Evolutionary conservation across 2,888 invertebrate species (phyloP).

Genomic region (Dasysyrphus albostriatus): DNA sequence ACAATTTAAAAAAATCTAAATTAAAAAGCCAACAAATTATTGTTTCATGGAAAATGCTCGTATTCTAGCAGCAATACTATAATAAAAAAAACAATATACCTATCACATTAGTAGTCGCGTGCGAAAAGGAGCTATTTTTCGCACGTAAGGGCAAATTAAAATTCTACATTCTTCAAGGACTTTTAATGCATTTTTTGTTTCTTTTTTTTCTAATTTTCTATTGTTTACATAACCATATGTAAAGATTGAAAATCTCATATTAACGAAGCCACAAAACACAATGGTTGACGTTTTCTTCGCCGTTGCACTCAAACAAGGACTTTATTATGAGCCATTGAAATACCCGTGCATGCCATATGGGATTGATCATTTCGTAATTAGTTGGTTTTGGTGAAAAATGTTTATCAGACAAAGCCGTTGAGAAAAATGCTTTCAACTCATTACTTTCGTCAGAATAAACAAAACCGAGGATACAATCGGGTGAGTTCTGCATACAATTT

Average conservation of each 20-base stretch:
- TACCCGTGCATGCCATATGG: constrained; percentile 1
- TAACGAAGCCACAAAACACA: constrained; percentile 40
- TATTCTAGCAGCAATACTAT: constrained; percentile 11
- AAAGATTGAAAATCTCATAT: constrained; percentile 11
- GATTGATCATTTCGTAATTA: constrained; percentile 42
- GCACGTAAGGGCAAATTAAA: constrained; percentile 51
- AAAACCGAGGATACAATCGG: neutral
- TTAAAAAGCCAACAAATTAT: constrained; percentile 47
- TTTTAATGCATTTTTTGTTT: constrained; percentile 39
- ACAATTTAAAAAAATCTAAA: constrained; percentile 5
- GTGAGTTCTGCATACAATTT: neutral
- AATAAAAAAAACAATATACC: neutral
- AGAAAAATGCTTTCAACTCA: constrained; percentile 12
- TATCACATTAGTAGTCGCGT: constrained; percentile 30
- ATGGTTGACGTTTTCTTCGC: constrained; percentile 55
- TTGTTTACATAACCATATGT: constrained; percentile 54
- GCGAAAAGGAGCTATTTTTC: constrained; percentile 34
- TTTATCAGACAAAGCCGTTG: neutral
- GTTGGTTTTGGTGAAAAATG: constrained; percentile 26
- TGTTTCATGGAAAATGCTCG: constrained; percentile 43
- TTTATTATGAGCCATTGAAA: constrained; percentile 25
- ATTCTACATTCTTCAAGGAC: constrained; percentile 41
- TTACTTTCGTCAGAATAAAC: neutral
- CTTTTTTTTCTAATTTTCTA: constrained; percentile 51
- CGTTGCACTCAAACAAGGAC: constrained; percentile 60